phyloP scores from a whole-genome alignment of 1,140 invertebrate genomes.

The Aphelinus atriplicis region DNA sequence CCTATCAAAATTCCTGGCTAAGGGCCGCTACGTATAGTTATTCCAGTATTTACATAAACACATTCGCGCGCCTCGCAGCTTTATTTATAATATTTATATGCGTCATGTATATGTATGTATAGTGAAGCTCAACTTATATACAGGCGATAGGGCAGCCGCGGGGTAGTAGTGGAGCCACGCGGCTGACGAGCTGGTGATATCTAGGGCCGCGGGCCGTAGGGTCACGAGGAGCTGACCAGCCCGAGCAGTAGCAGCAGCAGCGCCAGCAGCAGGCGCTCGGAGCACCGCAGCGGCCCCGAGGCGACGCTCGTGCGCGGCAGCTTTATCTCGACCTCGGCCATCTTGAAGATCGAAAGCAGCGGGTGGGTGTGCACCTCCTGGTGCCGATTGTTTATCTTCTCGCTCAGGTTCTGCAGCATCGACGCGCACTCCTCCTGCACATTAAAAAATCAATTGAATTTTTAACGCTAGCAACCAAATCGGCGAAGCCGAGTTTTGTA shows the following conservation, averaged over 20 bases:
- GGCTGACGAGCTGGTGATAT: neutral
- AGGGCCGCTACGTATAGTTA: no score
- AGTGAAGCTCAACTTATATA: neutral
- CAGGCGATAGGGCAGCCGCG: neutral
- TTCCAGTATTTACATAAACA: no score
- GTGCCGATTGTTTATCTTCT: conserved; percentile 84
- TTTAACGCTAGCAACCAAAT: no score
- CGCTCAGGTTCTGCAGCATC: conserved; percentile 80
- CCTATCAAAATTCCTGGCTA: no score
- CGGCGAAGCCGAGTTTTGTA: no score
- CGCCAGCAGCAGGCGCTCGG: conserved; percentile 42
- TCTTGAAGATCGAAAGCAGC: conserved; percentile 88
- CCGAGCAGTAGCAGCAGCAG: conserved; percentile 44
- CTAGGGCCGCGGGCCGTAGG: conserved; percentile 32
- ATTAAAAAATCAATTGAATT: neutral
- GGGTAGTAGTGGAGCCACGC: neutral
- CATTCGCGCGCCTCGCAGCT: neutral
- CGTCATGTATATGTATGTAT: neutral
- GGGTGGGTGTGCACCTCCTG: conserved; percentile 86
- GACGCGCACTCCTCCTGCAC: conserved; percentile 84
- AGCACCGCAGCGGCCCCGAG: conserved; percentile 41
- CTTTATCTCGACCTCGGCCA: conserved; percentile 86
- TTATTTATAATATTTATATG: conserved; percentile 11
- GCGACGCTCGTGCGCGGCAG: conserved; percentile 58
- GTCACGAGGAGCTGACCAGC: conserved; percentile 52